A percentile compares a stretch with the other conserved stretches of the same genome.
Evolutionary conservation across 2,888 invertebrate genomes (phyloP).

Genomic region (Onthophagus sagittarius): DNA sequence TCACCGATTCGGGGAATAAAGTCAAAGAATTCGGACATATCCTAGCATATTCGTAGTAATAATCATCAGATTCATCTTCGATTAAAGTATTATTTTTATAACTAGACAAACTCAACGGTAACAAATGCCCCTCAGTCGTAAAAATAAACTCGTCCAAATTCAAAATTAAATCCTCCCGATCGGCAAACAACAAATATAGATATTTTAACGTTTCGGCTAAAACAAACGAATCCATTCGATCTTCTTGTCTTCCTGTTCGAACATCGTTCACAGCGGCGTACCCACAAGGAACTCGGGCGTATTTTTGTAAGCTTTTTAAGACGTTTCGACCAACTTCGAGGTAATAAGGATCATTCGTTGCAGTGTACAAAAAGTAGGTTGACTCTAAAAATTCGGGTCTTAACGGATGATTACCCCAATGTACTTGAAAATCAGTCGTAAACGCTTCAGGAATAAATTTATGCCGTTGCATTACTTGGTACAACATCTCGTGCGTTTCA

Average conservation of each 20-base stretch:
- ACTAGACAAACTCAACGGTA: slow-evolving; percentile 80
- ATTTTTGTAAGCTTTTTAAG: slow-evolving; percentile 81
- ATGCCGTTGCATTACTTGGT: slow-evolving; percentile 96
- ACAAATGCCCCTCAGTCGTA: slow-evolving; percentile 92
- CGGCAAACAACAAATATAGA: slow-evolving; percentile 87
- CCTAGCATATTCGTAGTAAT: slow-evolving; percentile 52
- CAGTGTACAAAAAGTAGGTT: slow-evolving; percentile 93
- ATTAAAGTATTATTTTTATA: slow-evolving; percentile 55
- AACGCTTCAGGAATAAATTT: slow-evolving; percentile 99
- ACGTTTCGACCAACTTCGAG: slow-evolving; percentile 87
- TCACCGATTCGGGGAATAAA: slow-evolving; percentile 77
- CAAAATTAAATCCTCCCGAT: slow-evolving; percentile 76
- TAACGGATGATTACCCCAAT: slow-evolving; percentile 97
- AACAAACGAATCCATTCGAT: slow-evolving; percentile 98
- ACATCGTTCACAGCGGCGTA: slow-evolving; percentile 98
- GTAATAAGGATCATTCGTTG: slow-evolving; percentile 95
- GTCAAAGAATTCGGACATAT: slow-evolving; percentile 84
- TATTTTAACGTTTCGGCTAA: slow-evolving; percentile 98
- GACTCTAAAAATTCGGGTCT: slow-evolving; percentile 97
- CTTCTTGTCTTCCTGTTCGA: slow-evolving; percentile 72
- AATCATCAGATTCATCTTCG: slow-evolving; percentile 56
- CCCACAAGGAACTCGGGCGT: slow-evolving; percentile 92
- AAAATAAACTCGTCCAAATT: slow-evolving; percentile 84
- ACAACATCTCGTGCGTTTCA: slow-evolving; percentile 98
- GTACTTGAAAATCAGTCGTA: slow-evolving; percentile 93